These are phyloP conservation scores for Spinibarbus caldwelli DNA, from an alignment of 2,797 vertebrate genomes.

Conservation along the genomic window DNA sequence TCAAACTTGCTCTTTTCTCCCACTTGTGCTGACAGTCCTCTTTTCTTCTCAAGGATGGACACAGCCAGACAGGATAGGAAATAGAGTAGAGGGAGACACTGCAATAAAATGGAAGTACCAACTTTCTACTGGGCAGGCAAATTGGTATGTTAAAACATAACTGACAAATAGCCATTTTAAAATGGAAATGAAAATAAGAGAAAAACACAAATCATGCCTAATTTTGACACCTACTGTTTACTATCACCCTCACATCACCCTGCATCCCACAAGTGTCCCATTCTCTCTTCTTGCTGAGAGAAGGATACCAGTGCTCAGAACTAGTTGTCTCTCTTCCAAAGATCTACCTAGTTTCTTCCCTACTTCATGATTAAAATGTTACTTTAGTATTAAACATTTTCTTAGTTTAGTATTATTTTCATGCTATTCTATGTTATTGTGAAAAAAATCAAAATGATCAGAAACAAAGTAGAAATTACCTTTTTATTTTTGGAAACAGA, in stretches of 20 bases:
- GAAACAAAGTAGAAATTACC: neutral
- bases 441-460: too few relatives aligned
- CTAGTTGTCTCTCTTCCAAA: neutral
- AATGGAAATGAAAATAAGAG: neutral
- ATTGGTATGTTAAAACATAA: neutral
- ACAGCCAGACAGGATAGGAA: constrained; percentile 29
- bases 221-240: neutral
- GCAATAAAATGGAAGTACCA: constrained; percentile 48
- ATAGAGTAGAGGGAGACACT: neutral
- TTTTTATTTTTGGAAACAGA: neutral
- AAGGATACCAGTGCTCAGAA: neutral
- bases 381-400: neutral
- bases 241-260: neutral
- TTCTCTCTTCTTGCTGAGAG: constrained; percentile 4
- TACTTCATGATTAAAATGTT: neutral
- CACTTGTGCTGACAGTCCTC: constrained; percentile 54
- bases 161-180: neutral
- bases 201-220: too few relatives aligned
- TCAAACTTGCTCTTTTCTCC: constrained; percentile 58
- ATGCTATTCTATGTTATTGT: neutral
- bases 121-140: neutral
- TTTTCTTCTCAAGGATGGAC: constrained; percentile 53
- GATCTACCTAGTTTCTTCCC: neutral
- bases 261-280: neutral
- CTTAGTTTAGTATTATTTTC: neutral